Evolutionary conservation across 1,140 invertebrate genomes (phyloP), one percentile per base, ranked within the genome.

Genomic region (Heliconius nattereri): DNA sequence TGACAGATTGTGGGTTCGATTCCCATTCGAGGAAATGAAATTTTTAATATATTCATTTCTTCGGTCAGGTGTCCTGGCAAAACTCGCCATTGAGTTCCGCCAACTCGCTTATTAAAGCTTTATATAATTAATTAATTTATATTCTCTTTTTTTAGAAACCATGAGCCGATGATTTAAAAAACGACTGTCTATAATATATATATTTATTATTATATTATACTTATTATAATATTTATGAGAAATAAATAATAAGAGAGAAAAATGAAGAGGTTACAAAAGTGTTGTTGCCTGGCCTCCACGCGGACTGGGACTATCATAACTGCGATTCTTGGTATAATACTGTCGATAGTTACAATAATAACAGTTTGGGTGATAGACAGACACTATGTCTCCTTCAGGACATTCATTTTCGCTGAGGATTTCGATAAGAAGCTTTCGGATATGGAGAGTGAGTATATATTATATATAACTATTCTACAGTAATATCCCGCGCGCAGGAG

Each of bases 291-390:
- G 86, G 96, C 95, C 60, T 96, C 96, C 7, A 94, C 97, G 11
- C 95, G 96, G 83, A 96, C 95, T 20, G 97, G 97, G 2, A 96
- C 97, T 6, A 92, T 97, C 11, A 95, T 97, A 79, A 96, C 96
- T 19, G 97, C 96, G 66, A 85, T 96, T 49, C 96, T 97, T 78
- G 97, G 97, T 74, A 95, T 97, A 87, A 91, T 96, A 20, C 87
- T 95, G 29, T 95, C 95, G 20, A 94, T 95, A 32, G 90, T 94
- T 60, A 92, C 95, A n/a, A 95, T 96, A 75, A 87, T 94, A 54
- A 84, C 88, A 11, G 85, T 92, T 19, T 92, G 90, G 92, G 84
- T 89, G n/a, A 85, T 90, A 11, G 85, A 90, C 78, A 89, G 82
- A 78, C 85, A 90, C 76, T 83, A 85, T 79, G 85, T 93, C 49